These are phyloP conservation scores for Hyposmocoma kahamanoa DNA, from an alignment of 1,140 invertebrate genomes.

Conservation along the genomic window DNA sequence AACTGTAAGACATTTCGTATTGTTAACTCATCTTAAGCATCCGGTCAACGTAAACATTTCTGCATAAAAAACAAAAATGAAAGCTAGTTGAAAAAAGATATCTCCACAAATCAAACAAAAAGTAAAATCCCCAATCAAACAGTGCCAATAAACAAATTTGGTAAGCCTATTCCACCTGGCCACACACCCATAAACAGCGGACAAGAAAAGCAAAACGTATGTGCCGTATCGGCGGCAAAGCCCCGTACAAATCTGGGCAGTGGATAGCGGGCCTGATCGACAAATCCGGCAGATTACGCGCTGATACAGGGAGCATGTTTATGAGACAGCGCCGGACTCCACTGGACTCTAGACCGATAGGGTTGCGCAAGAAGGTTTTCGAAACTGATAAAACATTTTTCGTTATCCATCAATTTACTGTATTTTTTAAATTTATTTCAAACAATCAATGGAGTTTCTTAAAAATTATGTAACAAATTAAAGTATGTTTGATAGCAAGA, in stretches of 20 bases:
- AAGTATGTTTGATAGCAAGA: too few species aligned
- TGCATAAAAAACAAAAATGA: too few species aligned
- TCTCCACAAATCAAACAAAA: not conserved
- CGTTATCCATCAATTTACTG: too few species aligned
- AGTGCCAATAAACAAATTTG: slow-evolving; percentile 28
- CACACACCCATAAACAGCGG: slow-evolving; percentile 50
- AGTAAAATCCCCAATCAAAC: not conserved
- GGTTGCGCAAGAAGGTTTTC: slow-evolving; percentile 19
- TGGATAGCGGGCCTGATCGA: slow-evolving; percentile 64
- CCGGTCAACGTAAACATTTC: too few species aligned
- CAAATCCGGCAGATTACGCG: slow-evolving; percentile 68
- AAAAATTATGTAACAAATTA: too few species aligned
- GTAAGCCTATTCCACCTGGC: slow-evolving; percentile 32
- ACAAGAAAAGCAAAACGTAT: slow-evolving; percentile 64
- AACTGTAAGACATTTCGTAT: too few species aligned
- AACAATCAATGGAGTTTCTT: too few species aligned
- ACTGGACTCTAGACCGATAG: slow-evolving; percentile 38
- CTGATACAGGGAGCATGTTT: slow-evolving; percentile 65
- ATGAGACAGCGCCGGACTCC: slow-evolving; percentile 59
- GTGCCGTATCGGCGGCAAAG: slow-evolving; percentile 51
- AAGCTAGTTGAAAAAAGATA: too few species aligned
- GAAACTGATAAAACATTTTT: too few species aligned
- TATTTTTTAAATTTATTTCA: too few species aligned
- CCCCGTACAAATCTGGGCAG: slow-evolving; percentile 60
- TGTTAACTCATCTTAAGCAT: too few species aligned